These are phyloP conservation scores for Campopleginae sp. DNA, from an alignment of 2,888 invertebrate species.

Conservation along the genomic window DNA sequence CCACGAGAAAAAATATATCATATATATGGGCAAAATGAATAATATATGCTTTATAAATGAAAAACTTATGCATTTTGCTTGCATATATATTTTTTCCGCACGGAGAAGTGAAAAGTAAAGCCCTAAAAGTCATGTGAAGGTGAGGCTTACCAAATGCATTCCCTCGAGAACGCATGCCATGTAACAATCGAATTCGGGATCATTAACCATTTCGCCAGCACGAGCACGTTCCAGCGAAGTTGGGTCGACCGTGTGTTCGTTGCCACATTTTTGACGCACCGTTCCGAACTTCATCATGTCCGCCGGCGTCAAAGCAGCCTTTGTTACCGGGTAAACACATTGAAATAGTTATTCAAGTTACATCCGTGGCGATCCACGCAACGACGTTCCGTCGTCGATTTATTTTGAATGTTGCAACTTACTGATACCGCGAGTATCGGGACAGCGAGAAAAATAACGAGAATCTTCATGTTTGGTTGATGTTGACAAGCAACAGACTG, in stretches of 20 bases:
- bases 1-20: too few relatives aligned
- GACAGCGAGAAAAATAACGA: constrained; percentile 50
- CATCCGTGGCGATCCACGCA: background rate
- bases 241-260: constrained; percentile 43
- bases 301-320: constrained; percentile 55
- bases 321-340: background rate
- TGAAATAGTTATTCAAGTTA: background rate
- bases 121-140: too few relatives aligned
- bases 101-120: too few relatives aligned
- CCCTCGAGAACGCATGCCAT: constrained; percentile 65
- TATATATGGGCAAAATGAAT: too few relatives aligned
- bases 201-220: constrained; percentile 61
- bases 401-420: constrained; percentile 13
- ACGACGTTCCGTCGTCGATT: background rate
- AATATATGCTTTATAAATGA: too few relatives aligned
- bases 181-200: constrained; percentile 64
- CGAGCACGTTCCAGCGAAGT: constrained; percentile 43
- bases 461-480: constrained; percentile 43
- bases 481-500: background rate
- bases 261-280: constrained; percentile 46
- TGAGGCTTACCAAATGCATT: constrained; percentile 59
- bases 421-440: constrained; percentile 55
- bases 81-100: too few relatives aligned
- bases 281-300: constrained; percentile 53
- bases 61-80: too few relatives aligned